Base-by-base conservation (phyloP, 1,140 invertebrate species). In the Elymnias hypermnestra region DNA sequence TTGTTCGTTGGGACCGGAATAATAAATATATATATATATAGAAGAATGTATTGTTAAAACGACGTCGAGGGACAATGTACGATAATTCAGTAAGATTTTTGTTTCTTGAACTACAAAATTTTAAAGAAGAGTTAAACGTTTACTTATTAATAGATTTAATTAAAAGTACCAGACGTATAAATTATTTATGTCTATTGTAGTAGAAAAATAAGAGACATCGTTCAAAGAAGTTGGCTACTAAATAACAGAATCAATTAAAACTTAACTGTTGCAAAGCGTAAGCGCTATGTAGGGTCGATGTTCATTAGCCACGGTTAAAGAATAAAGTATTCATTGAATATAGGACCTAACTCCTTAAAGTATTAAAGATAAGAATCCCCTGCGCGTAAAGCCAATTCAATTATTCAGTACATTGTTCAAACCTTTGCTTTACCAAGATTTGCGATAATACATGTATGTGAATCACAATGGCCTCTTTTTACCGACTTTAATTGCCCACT, bases 371-470 rank as follows among this genome's bases (percentile, higher is more conserved):
- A 5, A 21, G 19, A 10, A 21, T 36, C 15, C 8, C 9, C 19
- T 36, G 17, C 8, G 2, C 1, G 1, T 19, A 36, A 21, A 36
- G 9, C 1, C 3, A 12, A 36, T 40, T 40, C 38, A 40, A 28
- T 40, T 40, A 40, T 40, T 40, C 25, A 40, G 38, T 18, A 26
- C 22, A 40, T 21, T 25, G 38, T 15, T 14, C 10, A 42, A 40
- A 49, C 47, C 44, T 25, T 49, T 39, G 41, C 31, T 40, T 48
- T 40, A 36, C 23, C 43, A 53, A 47, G 57, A 72, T 58, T 64
- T 60, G 56, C 59, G 59, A 70, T 72, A 61, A 64, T 64, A 48
- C 58, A 53, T 57, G 44, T 45, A 41, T 46, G 57, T 69, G 58
- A 69, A 63, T 65, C 47, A 42, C 38, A 42, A 53, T 41, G 15